Evolutionary conservation across 1,140 invertebrate species (phyloP).

Genomic region (Diplogasteroides magnus): DNA sequence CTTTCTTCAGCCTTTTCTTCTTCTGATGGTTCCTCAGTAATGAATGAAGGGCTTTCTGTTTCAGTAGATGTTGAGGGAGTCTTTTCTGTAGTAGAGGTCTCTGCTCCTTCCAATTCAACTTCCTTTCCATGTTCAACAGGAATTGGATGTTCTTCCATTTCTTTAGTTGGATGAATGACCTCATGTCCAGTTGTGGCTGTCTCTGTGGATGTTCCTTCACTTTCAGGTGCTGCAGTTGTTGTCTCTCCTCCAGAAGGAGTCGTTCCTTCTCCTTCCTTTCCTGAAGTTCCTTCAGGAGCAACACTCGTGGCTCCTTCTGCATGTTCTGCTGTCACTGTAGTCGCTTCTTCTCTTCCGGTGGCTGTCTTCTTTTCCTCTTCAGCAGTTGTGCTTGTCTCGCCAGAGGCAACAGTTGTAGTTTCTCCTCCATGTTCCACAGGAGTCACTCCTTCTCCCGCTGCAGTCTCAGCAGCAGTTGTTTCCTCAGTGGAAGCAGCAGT

Average conservation of each 20-base stretch:
- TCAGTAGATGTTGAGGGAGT: background rate
- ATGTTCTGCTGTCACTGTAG: constrained; percentile 7
- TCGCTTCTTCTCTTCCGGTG: constrained; percentile 15
- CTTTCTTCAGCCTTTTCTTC: too few species aligned
- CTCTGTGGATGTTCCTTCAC: background rate
- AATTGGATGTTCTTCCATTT: constrained; percentile 2
- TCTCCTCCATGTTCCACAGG: constrained; percentile 5
- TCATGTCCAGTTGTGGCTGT: background rate
- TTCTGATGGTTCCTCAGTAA: too few species aligned
- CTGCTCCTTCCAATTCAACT: constrained; percentile 3
- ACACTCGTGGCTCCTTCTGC: constrained; percentile 8
- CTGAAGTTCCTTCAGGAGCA: background rate
- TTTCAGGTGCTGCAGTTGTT: background rate
- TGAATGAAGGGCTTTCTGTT: background rate
- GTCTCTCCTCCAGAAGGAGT: background rate
- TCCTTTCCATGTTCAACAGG: background rate
- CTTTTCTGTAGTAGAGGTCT: constrained; percentile 9
- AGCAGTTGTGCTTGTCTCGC: background rate
- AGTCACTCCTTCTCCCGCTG: constrained; percentile 11
- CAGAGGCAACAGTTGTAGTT: constrained; percentile 4
- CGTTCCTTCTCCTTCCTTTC: background rate
- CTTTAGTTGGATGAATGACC: background rate
- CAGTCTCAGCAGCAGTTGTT: background rate
- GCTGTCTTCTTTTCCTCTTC: constrained; percentile 18
- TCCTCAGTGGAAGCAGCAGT: background rate